These are phyloP conservation scores for Oxyura jamaicensis DNA, from an alignment of 2,113 vertebrate genomes.

Conservation along the genomic window DNA sequence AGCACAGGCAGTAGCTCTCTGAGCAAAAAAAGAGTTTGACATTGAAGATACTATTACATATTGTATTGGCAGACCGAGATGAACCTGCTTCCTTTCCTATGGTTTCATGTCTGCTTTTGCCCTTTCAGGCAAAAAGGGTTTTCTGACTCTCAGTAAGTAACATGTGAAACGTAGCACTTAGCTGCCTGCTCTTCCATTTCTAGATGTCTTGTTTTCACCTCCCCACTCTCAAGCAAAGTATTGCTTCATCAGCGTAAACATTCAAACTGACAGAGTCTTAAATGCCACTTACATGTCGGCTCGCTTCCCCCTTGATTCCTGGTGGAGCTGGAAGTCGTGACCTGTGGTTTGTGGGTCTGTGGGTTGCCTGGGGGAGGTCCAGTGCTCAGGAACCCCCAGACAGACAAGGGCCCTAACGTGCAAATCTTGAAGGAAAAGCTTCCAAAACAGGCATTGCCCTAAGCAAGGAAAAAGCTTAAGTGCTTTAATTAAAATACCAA, in stretches of 20 bases:
- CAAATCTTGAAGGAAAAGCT: not conserved
- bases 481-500: not conserved
- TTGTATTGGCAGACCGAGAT: not conserved
- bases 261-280: not conserved
- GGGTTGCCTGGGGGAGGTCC: not conserved
- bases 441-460: not conserved
- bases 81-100: not conserved
- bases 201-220: not conserved
- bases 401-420: rapidly evolving
- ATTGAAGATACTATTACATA: not conserved
- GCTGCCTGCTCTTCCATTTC: not conserved
- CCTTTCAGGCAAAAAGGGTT: not conserved
- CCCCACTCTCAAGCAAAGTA: not conserved
- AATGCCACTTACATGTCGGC: not conserved
- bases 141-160: not conserved
- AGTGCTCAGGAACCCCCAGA: not conserved
- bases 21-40: not conserved
- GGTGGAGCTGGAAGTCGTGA: not conserved
- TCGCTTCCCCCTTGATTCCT: not conserved
- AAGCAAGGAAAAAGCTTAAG: not conserved
- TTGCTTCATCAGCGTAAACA: slow-evolving; percentile 33
- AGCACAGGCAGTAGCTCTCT: not conserved
- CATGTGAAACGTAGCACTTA: not conserved
- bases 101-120: slow-evolving; percentile 31
- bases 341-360: not conserved